Evolutionary conservation across 2,797 vertebrate genomes (phyloP).

Genomic region (Leptoclinus maculatus): DNA sequence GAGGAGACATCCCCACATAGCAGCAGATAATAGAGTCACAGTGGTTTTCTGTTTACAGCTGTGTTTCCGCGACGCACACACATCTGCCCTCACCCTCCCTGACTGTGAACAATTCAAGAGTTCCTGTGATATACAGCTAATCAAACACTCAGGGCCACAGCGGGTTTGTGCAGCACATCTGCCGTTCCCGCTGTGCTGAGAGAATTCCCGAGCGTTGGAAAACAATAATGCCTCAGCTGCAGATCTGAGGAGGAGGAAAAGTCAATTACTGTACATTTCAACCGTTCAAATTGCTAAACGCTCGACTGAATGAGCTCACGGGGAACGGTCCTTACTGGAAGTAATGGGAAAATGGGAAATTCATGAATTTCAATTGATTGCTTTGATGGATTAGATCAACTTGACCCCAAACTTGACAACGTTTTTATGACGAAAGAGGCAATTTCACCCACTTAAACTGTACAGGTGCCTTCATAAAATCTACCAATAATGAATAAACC

Average conservation of each 20-base stretch:
- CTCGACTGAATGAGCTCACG: constrained; percentile 30
- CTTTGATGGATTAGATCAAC: constrained; percentile 31
- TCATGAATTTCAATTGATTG: constrained; percentile 46
- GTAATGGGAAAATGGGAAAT: constrained; percentile 28
- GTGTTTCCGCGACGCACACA: constrained; percentile 14
- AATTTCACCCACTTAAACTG: constrained; percentile 7
- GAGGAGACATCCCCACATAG: constrained; percentile 4
- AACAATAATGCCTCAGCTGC: constrained; percentile 51
- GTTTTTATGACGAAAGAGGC: constrained; percentile 33
- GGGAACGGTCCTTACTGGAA: constrained; percentile 17
- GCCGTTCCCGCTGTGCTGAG: constrained; percentile 27
- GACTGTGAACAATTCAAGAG: constrained; percentile 8
- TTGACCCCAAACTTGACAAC: constrained; percentile 7
- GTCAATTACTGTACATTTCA: constrained; percentile 54
- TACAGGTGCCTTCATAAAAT: background rate
- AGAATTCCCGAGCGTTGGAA: constrained; percentile 7
- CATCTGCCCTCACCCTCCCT: background rate
- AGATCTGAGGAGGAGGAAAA: constrained; percentile 33
- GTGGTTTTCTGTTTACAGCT: constrained; percentile 32
- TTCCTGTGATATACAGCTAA: constrained; percentile 23
- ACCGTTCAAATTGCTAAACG: constrained; percentile 18
- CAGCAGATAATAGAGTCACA: background rate
- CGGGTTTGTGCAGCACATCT: constrained; percentile 42
- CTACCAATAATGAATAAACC: background rate
- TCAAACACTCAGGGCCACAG: constrained; percentile 34